Base-by-base conservation (phyloP, 2,113 vertebrate genomes). In the Lepus americanus region DNA sequence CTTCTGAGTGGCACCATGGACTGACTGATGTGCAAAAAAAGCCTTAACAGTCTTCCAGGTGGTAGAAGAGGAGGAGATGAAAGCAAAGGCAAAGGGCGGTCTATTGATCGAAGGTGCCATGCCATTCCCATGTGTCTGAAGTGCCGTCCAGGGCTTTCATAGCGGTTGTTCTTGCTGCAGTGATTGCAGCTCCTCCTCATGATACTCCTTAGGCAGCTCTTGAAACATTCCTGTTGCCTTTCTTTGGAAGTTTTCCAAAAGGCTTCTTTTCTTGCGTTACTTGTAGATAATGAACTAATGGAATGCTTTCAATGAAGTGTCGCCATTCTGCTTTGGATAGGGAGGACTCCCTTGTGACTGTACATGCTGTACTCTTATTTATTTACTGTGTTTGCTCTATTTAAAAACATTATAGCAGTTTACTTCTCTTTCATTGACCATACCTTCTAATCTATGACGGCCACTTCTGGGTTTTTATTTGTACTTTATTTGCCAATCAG, bases 211-310 rank as follows among this genome's bases (percentile, higher is more conserved):
- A 25, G 36, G 8, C 33, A 89, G 70, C 29, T 36, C 11, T 94
- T 87, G 25, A 89, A 23, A 93, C 27, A 80, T 63, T 94, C 80
- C 36, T 49, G 5, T 53, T 90, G 25, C 49, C 94, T 93, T 94
- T 69, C 36, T 85, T n/a, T 95, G 64, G 29, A 80, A 77, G 72
- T 53, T 79, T 96, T 96, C 44, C 85, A 90, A 29, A 89, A 90
- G 72, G 61, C 9, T 90, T 94, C 33, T 22, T 94, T 20, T 92
- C 55, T 82, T 90, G n/a, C 66, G 81, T 78, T 92, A 93, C 36
- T 87, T 93, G 78, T 22, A 92, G 67, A 70, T 66, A 66, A 0
- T 72, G 53, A 97, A 81, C n/a, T 31, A 25, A 92, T 64, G 55
- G 1, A 79, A 4, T 72, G 49, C 63, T 89, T 82, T 89, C 17